phyloP scores from a whole-genome alignment of 2,113 vertebrate species.

The Xiphorhynchus elegans region DNA sequence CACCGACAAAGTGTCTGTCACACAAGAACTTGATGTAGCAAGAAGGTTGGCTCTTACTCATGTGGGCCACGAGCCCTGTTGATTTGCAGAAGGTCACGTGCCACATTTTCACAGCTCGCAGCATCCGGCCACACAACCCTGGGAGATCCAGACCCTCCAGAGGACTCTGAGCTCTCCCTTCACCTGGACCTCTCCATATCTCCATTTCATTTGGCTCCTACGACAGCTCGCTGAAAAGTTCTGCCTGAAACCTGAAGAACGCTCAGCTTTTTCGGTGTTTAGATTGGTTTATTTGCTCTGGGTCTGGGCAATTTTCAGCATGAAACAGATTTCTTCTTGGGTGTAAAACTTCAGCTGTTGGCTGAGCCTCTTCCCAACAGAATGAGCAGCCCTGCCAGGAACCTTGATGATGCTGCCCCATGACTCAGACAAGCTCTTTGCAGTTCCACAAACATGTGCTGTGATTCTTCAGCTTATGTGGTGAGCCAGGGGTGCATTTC shows the following conservation, averaged over 20 bases:
- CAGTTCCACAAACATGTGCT: background rate
- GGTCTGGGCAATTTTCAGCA: background rate
- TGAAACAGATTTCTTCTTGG: background rate
- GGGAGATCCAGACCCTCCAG: too few relatives aligned
- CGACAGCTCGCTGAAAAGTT: background rate
- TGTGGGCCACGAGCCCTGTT: background rate
- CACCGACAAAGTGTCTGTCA: background rate
- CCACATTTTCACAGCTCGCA: background rate
- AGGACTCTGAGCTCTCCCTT: background rate
- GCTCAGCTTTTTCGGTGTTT: background rate
- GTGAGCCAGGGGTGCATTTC: background rate
- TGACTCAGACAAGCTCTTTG: conserved; percentile 15
- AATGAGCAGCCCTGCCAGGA: background rate
- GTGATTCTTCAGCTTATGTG: fast-evolving
- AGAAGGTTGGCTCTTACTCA: background rate
- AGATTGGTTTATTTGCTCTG: background rate
- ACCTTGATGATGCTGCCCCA: background rate
- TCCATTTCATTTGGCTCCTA: background rate
- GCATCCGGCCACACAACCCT: background rate
- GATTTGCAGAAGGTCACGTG: background rate
- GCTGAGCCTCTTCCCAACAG: background rate
- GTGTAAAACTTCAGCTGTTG: background rate
- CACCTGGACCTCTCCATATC: background rate
- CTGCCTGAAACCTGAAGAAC: background rate
- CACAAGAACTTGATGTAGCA: background rate